Evolutionary conservation across 2,797 vertebrate genomes (phyloP), one percentile per base, ranked within the genome.

Genomic region (Alauda arvensis): DNA sequence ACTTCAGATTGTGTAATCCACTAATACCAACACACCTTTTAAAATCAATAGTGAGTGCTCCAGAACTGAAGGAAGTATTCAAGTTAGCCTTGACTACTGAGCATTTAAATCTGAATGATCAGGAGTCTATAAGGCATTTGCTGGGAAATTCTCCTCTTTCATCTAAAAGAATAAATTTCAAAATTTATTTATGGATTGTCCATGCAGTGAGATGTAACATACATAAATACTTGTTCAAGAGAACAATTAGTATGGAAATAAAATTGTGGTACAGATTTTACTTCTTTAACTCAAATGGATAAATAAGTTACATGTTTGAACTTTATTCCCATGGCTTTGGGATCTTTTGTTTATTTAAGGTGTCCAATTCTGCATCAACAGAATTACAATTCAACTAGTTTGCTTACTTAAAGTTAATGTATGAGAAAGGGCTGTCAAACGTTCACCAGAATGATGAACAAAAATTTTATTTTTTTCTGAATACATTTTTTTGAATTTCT

Each of bases 311-410:
- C 82, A 86, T 25, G 74, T 52, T 89, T 96, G 95, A 95, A 95
- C 96, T 93, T 94, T 96, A 94, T 90, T 92, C 94, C 93, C 86
- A 91, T 19, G 42, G 66, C 78, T 89, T 92, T 75, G 53, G 67
- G 77, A 91, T 86, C 59, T 80, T 71, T 76, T 96, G 89, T 96
- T 97, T 96, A 91, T 88, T 92, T 96, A 96, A 96, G 77, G 90
- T 94, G 95, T 94, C 94, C 91, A 90, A 91, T 93, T 96, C 94
- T 90, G 83, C 82, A 93, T 91, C 94, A 94, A 92, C 65, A 85
- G 63, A 96, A 94, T 96, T 96, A 96, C 88, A 95, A 88, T 96
- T 96, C 89, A 96, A 94, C 91, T 72, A 92, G 92, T 83, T 88
- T 86, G 75, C 74, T 93, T 93, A 90, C 89, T 90, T 83, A 62